These are phyloP conservation scores for Euura lappo DNA, from an alignment of 1,140 invertebrate species.

Conservation along the genomic window DNA sequence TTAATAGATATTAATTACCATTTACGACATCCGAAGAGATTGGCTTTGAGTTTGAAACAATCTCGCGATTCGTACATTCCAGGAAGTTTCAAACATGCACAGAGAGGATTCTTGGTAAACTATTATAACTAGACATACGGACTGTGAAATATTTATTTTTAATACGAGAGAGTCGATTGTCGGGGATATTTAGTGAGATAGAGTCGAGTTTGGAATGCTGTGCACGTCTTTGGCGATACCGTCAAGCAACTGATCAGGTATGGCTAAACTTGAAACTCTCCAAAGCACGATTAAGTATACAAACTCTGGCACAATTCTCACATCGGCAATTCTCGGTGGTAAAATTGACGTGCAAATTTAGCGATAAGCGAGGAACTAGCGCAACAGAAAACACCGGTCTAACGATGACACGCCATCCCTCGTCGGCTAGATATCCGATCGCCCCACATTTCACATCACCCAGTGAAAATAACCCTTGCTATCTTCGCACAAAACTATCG, in stretches of 20 bases:
- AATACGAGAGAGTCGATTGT: too few species aligned
- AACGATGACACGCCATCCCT: conserved; percentile 20
- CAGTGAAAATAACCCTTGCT: conserved; percentile 8
- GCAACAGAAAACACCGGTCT: conserved; percentile 13
- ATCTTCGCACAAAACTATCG: not conserved
- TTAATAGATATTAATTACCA: too few species aligned
- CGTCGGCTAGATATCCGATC: conserved; percentile 37
- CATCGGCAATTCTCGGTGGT: too few species aligned
- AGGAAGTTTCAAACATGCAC: not conserved
- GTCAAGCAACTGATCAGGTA: not conserved
- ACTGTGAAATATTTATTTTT: too few species aligned
- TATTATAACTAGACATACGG: not conserved
- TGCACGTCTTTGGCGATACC: conserved; percentile 12
- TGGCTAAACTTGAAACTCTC: not conserved
- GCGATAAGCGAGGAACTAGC: conserved; percentile 14
- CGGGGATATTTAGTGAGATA: too few species aligned
- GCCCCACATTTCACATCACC: conserved; percentile 33
- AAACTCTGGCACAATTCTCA: too few species aligned
- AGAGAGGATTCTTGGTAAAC: not conserved
- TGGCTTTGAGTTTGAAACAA: too few species aligned
- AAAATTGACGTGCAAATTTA: conserved; percentile 17
- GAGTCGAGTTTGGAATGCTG: not conserved
- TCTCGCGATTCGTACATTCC: too few species aligned
- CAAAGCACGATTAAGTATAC: too few species aligned
- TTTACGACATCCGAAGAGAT: too few species aligned